These are phyloP conservation scores for Cheumatopsyche charites DNA, from an alignment of 1,140 invertebrate genomes.

Conservation along the genomic window DNA sequence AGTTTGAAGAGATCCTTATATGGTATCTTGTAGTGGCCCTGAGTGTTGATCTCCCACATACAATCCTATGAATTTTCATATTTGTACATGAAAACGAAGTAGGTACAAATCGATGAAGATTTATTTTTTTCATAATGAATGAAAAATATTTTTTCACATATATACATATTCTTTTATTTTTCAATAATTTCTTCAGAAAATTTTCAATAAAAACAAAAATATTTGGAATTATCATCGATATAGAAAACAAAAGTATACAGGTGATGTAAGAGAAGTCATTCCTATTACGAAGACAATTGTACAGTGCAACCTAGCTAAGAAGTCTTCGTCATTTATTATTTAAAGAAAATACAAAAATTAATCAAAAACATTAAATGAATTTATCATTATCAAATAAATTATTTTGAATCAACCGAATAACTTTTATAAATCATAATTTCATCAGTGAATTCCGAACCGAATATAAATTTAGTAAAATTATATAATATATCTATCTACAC, in stretches of 20 bases:
- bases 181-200: neutral
- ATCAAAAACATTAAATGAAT: neutral
- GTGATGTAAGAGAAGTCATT: slow-evolving; percentile 24
- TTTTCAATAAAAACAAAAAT: neutral
- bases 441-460: too few species aligned
- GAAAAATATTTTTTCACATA: neutral
- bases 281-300: neutral
- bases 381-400: neutral
- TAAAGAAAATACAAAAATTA: neutral
- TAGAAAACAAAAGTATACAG: slow-evolving; percentile 30
- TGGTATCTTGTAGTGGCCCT: slow-evolving; percentile 19
- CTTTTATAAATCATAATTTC: neutral
- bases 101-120: neutral
- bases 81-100: neutral
- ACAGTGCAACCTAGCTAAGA: neutral
- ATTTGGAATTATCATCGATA: neutral
- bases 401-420: neutral
- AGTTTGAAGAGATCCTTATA: slow-evolving; percentile 7
- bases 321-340: neutral
- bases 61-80: neutral
- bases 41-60: slow-evolving; percentile 28
- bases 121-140: neutral
- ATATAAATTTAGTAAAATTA: too few species aligned
- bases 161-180: neutral
- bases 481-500: too few species aligned